Conservation (phyloP, 2,797 vertebrate species). For the Silurus aristotelis region DNA sequence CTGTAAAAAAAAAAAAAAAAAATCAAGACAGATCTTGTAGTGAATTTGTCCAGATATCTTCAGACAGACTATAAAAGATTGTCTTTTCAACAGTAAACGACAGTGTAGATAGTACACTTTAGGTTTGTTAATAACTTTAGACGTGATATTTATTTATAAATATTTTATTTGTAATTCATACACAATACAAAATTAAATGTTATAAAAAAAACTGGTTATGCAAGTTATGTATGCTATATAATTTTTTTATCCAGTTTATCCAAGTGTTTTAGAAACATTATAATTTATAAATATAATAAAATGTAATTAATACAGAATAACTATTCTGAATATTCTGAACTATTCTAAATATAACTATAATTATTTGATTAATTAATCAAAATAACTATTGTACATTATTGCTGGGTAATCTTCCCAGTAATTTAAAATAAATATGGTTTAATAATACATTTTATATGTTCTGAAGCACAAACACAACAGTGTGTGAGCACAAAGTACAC, state of each 20-base stretch:
- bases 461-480: neutral
- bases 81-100: neutral
- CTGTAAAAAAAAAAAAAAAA: neutral
- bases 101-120: neutral
- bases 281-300: neutral
- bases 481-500: neutral
- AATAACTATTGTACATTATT: neutral
- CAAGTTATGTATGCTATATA: neutral
- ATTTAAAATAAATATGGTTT: neutral
- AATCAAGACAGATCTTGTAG: slow-evolving; percentile 29
- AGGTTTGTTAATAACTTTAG: neutral
- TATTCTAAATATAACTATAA: too few species aligned
- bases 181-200: neutral
- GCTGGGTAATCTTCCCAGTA: neutral
- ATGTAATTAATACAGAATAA: neutral
- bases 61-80: neutral
- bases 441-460: neutral
- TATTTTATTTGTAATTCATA: neutral
- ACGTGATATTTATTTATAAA: neutral
- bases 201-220: slow-evolving; percentile 2
- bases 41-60: neutral
- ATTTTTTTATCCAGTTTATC: neutral
- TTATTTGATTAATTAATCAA: neutral
- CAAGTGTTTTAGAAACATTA: too few species aligned
- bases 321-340: neutral